Base-by-base conservation (phyloP, 2,113 vertebrate genomes). In the Dolichotis patagonum region DNA sequence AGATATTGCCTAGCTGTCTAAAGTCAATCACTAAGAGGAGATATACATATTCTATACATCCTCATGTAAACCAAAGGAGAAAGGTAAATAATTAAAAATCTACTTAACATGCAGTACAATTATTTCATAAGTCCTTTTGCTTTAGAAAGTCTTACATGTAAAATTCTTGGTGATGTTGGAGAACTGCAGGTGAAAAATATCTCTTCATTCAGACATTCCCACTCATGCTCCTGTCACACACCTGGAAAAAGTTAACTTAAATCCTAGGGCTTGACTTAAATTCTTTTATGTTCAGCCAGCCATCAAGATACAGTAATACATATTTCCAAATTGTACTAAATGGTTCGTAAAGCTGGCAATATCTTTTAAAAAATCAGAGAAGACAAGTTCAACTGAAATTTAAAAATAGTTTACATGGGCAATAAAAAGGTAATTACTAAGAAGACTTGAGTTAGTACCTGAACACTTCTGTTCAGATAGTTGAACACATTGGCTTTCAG, bases 401-500 rank as follows among this genome's bases (percentile, higher is more conserved):
- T 60, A 35, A 73, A 71, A 78, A 46, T 73, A 49, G 73, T 62
- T 56, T 49, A 30, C 11, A 4, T 10, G 24, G 91, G 73, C 32
- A 62, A 69, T 17, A n/a, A 30, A 2, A 38, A 5, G 30, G 35
- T 58, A 14, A 30, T 17, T 7, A 32, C 17, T 52, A 60, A n/a
- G 19, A 65, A n/a, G 49, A 52, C 24, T 87, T 20, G 19, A 41
- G 54, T 12, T 32, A n/a, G 49, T 54, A 98, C 98, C 98, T 97
- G 91, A 43, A 96, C 43, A 54, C 98, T 98, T 7, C 85, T 32
- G 38, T 92, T 75, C 60, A 98, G 77, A 69, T 98, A 98, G 89
- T 96, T 98, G 96, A 99, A 99, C 94, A 99, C 98, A 0, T 98
- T 99, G 83, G 98, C 99, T 96, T 98, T 99, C 65, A 99, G 98